Evolutionary conservation across 2,888 invertebrate genomes (phyloP), one percentile per base, ranked within the genome.

Genomic region (Listrodromus nycthemerus): DNA sequence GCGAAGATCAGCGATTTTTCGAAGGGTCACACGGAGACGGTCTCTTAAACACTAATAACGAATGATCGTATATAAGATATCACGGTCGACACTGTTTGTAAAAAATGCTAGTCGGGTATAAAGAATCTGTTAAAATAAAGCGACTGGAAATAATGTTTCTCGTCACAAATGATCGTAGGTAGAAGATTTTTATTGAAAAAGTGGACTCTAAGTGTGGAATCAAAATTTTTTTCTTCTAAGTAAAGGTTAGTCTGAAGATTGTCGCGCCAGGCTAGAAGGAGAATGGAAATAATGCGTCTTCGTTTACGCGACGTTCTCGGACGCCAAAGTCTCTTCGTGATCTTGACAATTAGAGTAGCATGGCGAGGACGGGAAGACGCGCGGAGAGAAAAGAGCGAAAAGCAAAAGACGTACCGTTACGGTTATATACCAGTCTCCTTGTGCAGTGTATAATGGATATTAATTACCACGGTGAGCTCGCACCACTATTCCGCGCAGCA

Each of bases 401-500:
- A 71, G 74, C 27, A 78, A 33, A 71, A 70, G 67, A 66, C 76
- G 50, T 41, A 45, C 50, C 52, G 69, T 58, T 21, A 45, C 69
- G 58, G 52, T 41, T 55, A 77, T 71, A 24, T 30, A 71, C 66
- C 76, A 84, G 82, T 86, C 41, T 41, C 83, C 80, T 86, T 84
- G 74, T 61, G 48, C 82, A 69, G 76, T 81, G 41, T 41, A 92
- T 93, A 93, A 93, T 93, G 92, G 92, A 93, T 93, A 93, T 93
- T 93, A 93, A 93, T 93, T 93, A 92, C 92, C 88, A 41, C 89
- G 88, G 89, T 27, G 58, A 85, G 90, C 90, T 67, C 74, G 70
- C 80, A 73, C 90, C 91, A 92, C 91, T 92, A 92, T 92, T 92
- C 92, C 91, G 88, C 92, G 41, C 91, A 87, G 92, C 92, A 93